Evolutionary conservation across 2,888 invertebrate genomes (phyloP), one percentile per base, ranked within the genome.

Genomic region (Aricia artaxerxes): DNA sequence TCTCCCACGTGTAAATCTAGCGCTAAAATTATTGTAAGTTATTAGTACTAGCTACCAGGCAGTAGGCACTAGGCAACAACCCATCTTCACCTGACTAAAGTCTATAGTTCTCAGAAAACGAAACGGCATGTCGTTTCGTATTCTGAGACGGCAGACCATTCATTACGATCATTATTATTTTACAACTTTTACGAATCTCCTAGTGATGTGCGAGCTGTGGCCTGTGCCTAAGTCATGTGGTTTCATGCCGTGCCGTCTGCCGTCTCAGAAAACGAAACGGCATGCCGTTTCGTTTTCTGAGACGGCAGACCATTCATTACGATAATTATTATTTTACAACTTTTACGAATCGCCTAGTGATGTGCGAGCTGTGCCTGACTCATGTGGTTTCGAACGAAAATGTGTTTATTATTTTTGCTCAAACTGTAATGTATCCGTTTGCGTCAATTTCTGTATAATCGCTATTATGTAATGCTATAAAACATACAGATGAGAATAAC

Each of bases 161-260:
- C 35, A 35, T 35, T 35, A 35, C 35, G 35, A 35, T 35, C 2
- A 24, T 24, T 7, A 61, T 61, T 61, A 61, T 64, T 64, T 64
- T 64, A 64, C 64, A 64, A 31, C 64, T 64, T 64, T 64, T 64
- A 31, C 64, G 24, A 64, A 64, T 64, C 64, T 31, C 61, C 6
- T 24, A 61, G 64, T 31, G 64, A 64, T 31, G 64, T 24, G 61
- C 61, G n/a, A 61, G n/a, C n/a, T n/a, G n/a, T n/a, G n/a, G n/a
- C n/a, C n/a, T 61, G 16, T 16, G 57, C 11, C 16, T 61, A 4
- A 61, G 9, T 61, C 3, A 31, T 31, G 24, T 31, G 31, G 9
- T 64, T 31, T 9, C 31, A n/a, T n/a, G n/a, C n/a, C n/a, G n/a
- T n/a, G n/a, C n/a, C n/a, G n/a, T n/a, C n/a, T n/a, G n/a, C n/a